Base-by-base conservation (phyloP, 2,113 vertebrate species). In the Poeciliopsis occidentalis region DNA sequence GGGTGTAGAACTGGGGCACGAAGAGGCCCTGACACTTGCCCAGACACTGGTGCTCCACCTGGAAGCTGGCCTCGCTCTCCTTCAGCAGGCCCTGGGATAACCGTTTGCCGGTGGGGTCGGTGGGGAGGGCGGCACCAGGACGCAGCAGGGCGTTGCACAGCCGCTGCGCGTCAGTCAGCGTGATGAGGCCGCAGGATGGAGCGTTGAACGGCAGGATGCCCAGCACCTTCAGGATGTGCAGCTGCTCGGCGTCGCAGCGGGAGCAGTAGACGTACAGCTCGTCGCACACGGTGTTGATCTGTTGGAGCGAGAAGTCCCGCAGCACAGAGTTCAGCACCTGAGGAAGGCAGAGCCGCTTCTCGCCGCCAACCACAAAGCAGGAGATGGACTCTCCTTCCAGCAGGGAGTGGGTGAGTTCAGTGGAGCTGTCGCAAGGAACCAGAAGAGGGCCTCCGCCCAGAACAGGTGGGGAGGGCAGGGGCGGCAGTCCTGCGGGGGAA, bases 221-320 rank as follows among this genome's bases (percentile, higher is more conserved):
- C 91, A 99, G 88, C 86, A 98, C 97, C 89, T 99, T 99, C 80
- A 99, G 95, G 32, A 99, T 98, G 79, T 98, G 97, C 82, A 99
- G 96, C 91, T 99, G 97, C 89, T 98, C 96, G 0, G 95, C 97
- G 10, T 97, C 96, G 71, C 98, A 99, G 65, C 97, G 95, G 0
- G 98, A 98, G 85, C 98, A 99, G 89, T 99, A 98, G 39, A 99
- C 97, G 30, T 98, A 99, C 51, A 99, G 94, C 84, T 99, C 97
- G 1, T 99, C 97, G 15, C 97, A 99, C 60, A 99, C 97, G 0
- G 96, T 96, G 78, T 99, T 99, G 90, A 99, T 99, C 89, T 99
- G 98, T 81, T 99, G 98, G 87, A 99, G 91, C 0, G 98, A 97
- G 85, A 97, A 99, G 90, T 99, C 97, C 29, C 97, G 96, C 60